Conservation (phyloP, 1,140 invertebrate species). For the Pinna nobilis region DNA sequence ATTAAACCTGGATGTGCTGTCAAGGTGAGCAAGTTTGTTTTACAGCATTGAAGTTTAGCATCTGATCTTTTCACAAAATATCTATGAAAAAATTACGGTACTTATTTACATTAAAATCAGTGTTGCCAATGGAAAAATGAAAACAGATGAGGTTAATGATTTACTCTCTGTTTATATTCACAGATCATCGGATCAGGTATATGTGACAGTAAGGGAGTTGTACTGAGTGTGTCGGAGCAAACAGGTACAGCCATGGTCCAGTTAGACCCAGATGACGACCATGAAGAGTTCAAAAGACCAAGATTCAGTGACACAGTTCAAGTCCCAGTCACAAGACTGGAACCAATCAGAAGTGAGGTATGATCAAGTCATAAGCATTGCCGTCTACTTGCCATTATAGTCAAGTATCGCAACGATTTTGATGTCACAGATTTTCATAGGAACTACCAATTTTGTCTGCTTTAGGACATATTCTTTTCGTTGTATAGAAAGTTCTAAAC, state of each 20-base stretch:
- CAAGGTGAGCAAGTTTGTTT: slow-evolving; percentile 50
- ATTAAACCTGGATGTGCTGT: slow-evolving; percentile 73
- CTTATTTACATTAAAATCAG: neutral
- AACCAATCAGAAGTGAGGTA: slow-evolving; percentile 68
- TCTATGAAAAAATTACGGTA: neutral
- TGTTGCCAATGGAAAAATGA: neutral
- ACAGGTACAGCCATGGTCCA: slow-evolving; percentile 68
- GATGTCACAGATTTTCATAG: too few species aligned
- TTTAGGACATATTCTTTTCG: too few species aligned
- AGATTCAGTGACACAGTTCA: slow-evolving; percentile 65
- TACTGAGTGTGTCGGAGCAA: slow-evolving; percentile 70
- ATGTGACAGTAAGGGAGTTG: slow-evolving; percentile 55
- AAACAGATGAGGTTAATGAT: neutral
- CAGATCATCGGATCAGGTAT: slow-evolving; percentile 67
- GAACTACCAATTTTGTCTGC: too few species aligned
- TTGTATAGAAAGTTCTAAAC: too few species aligned
- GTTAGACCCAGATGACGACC: slow-evolving; percentile 54
- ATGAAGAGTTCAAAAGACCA: slow-evolving; percentile 34
- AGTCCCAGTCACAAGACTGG: slow-evolving; percentile 66
- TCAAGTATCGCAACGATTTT: too few species aligned
- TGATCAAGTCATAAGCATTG: neutral
- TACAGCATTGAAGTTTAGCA: too few species aligned
- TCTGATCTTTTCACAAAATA: neutral
- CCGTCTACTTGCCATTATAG: too few species aligned
- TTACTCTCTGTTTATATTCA: too few species aligned